Conservation (phyloP, 2,888 invertebrate species). For the Adelphocoris suturalis region DNA sequence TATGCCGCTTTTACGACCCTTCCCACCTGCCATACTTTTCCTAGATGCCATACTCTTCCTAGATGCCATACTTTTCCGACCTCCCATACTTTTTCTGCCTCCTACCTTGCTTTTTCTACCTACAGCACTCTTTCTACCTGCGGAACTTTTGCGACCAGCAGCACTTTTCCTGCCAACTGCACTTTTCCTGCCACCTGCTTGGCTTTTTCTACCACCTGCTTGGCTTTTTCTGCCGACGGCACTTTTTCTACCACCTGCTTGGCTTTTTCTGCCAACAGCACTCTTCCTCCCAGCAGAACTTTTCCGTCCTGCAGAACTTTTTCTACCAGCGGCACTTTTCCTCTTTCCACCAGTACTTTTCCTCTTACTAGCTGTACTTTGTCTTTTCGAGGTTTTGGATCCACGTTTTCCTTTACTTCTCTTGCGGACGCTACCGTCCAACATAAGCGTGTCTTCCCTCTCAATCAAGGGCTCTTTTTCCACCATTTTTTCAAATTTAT, state of each 20-base stretch:
- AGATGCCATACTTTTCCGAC: slow-evolving; percentile 47
- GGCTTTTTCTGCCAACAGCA: slow-evolving; percentile 59
- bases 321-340: slow-evolving; percentile 46
- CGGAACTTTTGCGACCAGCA: slow-evolving; percentile 57
- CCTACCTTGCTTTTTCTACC: slow-evolving; percentile 55
- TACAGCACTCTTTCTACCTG: slow-evolving; percentile 50
- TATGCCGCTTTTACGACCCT: background rate
- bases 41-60: slow-evolving; percentile 52
- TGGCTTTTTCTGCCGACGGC: slow-evolving; percentile 53
- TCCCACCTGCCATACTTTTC: slow-evolving; percentile 51
- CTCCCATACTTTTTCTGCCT: slow-evolving; percentile 38
- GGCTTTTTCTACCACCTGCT: slow-evolving; percentile 56
- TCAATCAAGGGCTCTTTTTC: slow-evolving; percentile 25
- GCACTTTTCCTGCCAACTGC: slow-evolving; percentile 45
- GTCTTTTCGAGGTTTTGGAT: background rate
- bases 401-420: background rate
- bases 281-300: slow-evolving; percentile 50
- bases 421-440: slow-evolving; percentile 10
- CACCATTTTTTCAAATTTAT: slow-evolving; percentile 29
- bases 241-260: slow-evolving; percentile 50
- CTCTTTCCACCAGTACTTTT: slow-evolving; percentile 59
- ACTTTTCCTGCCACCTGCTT: slow-evolving; percentile 48
- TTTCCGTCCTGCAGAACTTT: slow-evolving; percentile 48
- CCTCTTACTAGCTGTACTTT: slow-evolving; percentile 51
- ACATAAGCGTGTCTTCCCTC: slow-evolving; percentile 27